Evolutionary conservation across 2,888 invertebrate species (phyloP).

Genomic region (Neocrepidodera transversa): DNA sequence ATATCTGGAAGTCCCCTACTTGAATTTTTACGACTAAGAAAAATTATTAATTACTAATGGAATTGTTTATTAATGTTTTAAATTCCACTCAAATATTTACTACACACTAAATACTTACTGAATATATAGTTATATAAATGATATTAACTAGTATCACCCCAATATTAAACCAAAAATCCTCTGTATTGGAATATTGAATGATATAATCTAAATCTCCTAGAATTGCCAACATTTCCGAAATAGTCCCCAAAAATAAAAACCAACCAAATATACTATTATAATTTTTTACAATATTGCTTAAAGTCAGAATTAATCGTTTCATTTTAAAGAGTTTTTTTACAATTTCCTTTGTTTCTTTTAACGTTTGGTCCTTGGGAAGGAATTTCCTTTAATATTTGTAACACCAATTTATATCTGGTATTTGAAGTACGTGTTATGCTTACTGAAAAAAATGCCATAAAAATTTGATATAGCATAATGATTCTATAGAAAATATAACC

Average conservation of each 20-base stretch:
- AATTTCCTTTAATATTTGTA: slow-evolving; percentile 8
- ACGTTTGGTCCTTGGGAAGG: slow-evolving; percentile 12
- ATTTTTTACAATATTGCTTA: slow-evolving; percentile 13
- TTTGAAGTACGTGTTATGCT: slow-evolving; percentile 12
- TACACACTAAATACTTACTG: slow-evolving; percentile 31
- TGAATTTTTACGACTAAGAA: too few relatives aligned
- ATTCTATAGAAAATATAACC: slow-evolving; percentile 33
- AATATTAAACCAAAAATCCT: slow-evolving; percentile 21
- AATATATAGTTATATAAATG: slow-evolving; percentile 27
- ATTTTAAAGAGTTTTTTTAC: slow-evolving; percentile 16
- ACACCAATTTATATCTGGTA: slow-evolving; percentile 22
- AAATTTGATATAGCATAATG: slow-evolving; percentile 31
- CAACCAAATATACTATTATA: slow-evolving; percentile 27
- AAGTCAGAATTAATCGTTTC: slow-evolving; percentile 5
- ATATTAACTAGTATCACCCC: slow-evolving; percentile 20
- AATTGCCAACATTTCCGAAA: slow-evolving; percentile 17
- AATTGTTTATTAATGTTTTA: too few relatives aligned
- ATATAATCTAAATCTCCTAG: slow-evolving; percentile 30
- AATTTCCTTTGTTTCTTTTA: too few relatives aligned
- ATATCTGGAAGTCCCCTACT: too few relatives aligned
- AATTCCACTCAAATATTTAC: too few relatives aligned
- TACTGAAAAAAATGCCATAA: slow-evolving; percentile 17
- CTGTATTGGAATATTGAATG: slow-evolving; percentile 21
- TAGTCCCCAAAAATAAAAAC: slow-evolving; percentile 25
- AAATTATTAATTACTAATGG: too few relatives aligned